Evolutionary conservation across 2,797 vertebrate genomes (phyloP).

Genomic region (Tragopan temminckii): DNA sequence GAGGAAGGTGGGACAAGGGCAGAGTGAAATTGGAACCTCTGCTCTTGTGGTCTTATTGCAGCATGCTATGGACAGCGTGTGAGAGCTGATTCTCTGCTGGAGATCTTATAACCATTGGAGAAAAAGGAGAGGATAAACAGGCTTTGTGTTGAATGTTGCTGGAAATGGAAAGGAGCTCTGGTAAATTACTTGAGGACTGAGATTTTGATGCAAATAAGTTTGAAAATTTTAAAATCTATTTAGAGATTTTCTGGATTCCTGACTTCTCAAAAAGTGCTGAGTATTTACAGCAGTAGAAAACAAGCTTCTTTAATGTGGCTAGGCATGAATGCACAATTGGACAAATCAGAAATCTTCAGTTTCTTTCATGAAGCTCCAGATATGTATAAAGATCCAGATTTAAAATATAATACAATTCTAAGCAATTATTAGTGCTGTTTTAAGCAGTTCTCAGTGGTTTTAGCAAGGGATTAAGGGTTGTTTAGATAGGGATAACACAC

Average conservation of each 20-base stretch:
- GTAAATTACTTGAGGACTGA: not conserved
- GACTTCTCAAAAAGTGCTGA: not conserved
- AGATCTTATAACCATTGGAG: not conserved
- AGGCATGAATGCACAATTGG: not conserved
- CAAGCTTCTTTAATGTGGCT: not conserved
- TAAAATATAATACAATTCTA: not conserved
- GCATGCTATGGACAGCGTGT: not conserved
- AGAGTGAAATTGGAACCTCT: not conserved
- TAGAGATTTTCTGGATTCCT: not conserved
- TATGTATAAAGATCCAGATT: not conserved
- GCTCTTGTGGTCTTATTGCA: not conserved
- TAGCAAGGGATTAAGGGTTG: not conserved
- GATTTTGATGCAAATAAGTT: not conserved
- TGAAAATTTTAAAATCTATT: not conserved
- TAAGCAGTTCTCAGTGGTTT: not conserved
- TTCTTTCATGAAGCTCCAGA: not conserved
- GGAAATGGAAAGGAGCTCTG: not conserved
- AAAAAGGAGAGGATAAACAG: not conserved
- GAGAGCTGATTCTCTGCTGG: not conserved
- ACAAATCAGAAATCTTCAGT: not conserved
- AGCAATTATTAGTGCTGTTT: not conserved
- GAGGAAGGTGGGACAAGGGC: accelerated
- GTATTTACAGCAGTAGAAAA: not conserved
- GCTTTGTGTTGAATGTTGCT: not conserved
- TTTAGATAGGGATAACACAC: not conserved